Percentiles rank a stretch among this genome's conserved stretches.
phyloP scores from a whole-genome alignment of 2,888 invertebrate species.

The Apamea sordens region DNA sequence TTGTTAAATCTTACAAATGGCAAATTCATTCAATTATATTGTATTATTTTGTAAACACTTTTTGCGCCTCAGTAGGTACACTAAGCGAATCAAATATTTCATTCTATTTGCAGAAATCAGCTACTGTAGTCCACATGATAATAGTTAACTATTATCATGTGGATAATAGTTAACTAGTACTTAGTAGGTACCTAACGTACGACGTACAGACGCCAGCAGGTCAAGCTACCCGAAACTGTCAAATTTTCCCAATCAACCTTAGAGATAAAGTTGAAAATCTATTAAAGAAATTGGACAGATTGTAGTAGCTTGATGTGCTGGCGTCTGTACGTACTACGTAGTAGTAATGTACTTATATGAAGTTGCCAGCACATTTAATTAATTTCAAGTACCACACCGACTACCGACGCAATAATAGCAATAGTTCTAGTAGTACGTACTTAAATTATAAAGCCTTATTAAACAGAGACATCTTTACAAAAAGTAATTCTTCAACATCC shows the following conservation, averaged over 20 bases:
- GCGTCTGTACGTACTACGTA: too few species aligned
- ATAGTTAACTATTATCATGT: too few species aligned
- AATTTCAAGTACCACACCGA: not conserved
- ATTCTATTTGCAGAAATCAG: not conserved
- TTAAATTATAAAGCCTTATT: constrained; percentile 2
- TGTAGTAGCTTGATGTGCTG: too few species aligned
- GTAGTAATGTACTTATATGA: not conserved
- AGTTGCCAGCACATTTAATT: not conserved
- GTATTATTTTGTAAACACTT: not conserved
- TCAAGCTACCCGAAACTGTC: too few species aligned
- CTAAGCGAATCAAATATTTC: not conserved
- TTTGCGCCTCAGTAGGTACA: too few species aligned
- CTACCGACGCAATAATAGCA: not conserved
- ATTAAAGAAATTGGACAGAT: too few species aligned
- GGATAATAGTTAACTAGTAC: too few species aligned
- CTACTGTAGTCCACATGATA: not conserved
- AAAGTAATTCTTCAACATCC: constrained; percentile 9
- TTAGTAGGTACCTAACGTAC: not conserved
- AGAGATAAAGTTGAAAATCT: too few species aligned
- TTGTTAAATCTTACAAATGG: not conserved
- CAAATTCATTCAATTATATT: not conserved
- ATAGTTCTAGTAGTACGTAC: not conserved
- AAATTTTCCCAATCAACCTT: too few species aligned
- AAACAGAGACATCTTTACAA: not conserved
- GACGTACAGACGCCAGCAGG: too few species aligned